These are phyloP conservation scores for Platycheirus rosarum DNA, from an alignment of 2,888 invertebrate genomes.

Conservation along the genomic window DNA sequence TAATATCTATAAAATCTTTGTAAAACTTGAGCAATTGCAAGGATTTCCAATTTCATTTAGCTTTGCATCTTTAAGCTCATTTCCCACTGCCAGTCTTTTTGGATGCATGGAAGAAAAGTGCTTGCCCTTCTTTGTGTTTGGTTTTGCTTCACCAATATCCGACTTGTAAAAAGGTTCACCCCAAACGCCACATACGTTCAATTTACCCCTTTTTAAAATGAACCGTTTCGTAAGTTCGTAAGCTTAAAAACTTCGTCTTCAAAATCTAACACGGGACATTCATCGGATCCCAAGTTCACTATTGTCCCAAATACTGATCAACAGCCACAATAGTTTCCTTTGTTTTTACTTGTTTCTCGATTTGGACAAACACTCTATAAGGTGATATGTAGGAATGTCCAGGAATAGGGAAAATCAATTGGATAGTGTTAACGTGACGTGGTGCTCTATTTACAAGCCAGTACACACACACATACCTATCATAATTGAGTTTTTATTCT, in stretches of 20 bases:
- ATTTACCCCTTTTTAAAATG: constrained; percentile 15
- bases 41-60: neutral
- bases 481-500: constrained; percentile 77
- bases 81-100: neutral
- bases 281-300: constrained; percentile 19
- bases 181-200: constrained; percentile 2
- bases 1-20: neutral
- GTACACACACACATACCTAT: constrained; percentile 73
- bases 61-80: neutral
- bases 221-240: constrained; percentile 22
- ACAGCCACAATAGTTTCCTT: constrained; percentile 70
- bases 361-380: constrained; percentile 76
- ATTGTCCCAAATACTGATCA: constrained; percentile 71
- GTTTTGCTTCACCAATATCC: constrained; percentile 13
- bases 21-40: neutral
- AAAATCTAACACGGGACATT: constrained; percentile 27
- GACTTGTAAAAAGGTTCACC: constrained; percentile 18
- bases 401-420: constrained; percentile 76
- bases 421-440: neutral
- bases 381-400: constrained; percentile 77
- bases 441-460: constrained; percentile 74
- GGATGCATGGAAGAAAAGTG: neutral
- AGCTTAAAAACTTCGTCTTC: constrained; percentile 13
- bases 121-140: constrained; percentile 1
- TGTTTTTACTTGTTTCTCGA: constrained; percentile 74